Conservation (phyloP, 2,113 vertebrate species). For the Gopherus flavomarginatus region DNA sequence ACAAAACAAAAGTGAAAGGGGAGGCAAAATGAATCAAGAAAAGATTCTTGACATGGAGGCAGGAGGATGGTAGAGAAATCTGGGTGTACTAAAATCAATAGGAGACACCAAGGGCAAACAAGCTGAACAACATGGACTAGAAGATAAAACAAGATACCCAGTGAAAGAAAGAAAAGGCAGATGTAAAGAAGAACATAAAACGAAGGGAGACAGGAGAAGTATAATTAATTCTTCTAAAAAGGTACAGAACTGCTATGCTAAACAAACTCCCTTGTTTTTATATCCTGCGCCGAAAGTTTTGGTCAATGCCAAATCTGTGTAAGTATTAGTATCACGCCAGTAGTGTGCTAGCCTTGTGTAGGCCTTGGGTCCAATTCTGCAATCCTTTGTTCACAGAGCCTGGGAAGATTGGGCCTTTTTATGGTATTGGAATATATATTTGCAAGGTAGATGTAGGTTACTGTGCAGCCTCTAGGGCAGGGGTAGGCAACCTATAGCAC, state of each 20-base stretch:
- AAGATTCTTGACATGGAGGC: background rate
- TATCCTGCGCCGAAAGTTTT: slow-evolving; percentile 36
- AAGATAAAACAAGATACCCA: background rate
- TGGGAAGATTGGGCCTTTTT: slow-evolving; percentile 54
- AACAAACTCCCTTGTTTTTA: slow-evolving; percentile 10
- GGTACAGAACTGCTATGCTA: slow-evolving; percentile 40
- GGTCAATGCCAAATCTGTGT: slow-evolving; percentile 13
- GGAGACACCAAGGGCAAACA: background rate
- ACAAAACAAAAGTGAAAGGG: background rate
- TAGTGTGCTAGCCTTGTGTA: slow-evolving; percentile 14
- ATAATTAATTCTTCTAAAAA: slow-evolving; percentile 15
- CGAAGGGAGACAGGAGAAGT: background rate
- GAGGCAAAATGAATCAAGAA: background rate
- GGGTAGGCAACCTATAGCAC: no score
- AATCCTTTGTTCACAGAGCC: slow-evolving; percentile 53
- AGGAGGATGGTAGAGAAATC: background rate
- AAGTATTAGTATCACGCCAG: slow-evolving; percentile 56
- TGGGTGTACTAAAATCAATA: background rate
- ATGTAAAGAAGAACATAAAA: background rate
- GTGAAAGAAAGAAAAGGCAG: background rate
- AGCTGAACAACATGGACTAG: background rate
- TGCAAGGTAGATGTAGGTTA: background rate
- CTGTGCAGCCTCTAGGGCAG: background rate
- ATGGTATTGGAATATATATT: slow-evolving; percentile 4
- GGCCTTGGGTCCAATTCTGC: slow-evolving; percentile 40